Conservation (phyloP, 2,797 vertebrate genomes). For the Rachycentron canadum region DNA sequence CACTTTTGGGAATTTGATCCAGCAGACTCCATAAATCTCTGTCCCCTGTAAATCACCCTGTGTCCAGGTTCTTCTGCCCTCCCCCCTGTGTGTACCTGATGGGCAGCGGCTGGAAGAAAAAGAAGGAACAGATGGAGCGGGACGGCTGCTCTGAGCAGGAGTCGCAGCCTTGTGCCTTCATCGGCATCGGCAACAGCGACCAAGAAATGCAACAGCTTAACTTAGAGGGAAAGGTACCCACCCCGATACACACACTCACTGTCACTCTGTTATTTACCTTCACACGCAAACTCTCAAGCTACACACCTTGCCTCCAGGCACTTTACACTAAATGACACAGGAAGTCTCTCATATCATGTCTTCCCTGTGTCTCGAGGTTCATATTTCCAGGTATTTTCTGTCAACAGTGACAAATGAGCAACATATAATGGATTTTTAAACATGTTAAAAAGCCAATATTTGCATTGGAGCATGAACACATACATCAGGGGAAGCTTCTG, state of each 20-base stretch:
- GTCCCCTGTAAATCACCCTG: too few relatives aligned
- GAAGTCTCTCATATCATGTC: background rate
- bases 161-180: conserved; percentile 98
- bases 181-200: conserved; percentile 98
- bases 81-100: conserved; percentile 99
- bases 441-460: background rate
- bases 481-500: background rate
- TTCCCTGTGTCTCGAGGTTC: background rate
- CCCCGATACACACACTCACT: background rate
- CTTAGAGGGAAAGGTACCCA: conserved; percentile 99
- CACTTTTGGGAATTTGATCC: too few relatives aligned
- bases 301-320: background rate
- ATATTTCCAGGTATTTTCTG: background rate
- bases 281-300: background rate
- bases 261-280: background rate
- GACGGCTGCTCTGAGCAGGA: conserved; percentile 98
- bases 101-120: conserved; percentile 99
- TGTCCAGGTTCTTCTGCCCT: conserved; percentile 95
- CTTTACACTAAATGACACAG: background rate
- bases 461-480: background rate
- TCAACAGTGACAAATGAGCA: background rate
- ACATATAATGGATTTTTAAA: background rate
- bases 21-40: background rate
- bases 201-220: conserved; percentile 99
- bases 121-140: conserved; percentile 99